Conservation (phyloP, 2,113 vertebrate genomes). For the Syngnathus typhle region DNA sequence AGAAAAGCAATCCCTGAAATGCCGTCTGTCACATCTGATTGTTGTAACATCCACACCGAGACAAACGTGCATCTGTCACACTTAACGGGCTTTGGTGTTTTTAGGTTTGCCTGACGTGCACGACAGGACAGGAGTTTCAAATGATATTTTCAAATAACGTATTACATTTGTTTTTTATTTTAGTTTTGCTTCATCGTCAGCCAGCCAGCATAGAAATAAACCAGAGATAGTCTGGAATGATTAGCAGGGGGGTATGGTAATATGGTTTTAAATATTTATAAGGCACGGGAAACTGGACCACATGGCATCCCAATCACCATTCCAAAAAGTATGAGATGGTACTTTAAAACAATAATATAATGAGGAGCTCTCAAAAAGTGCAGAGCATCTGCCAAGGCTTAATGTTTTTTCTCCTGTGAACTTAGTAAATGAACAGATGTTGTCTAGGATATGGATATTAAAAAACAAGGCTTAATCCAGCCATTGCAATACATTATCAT, state of each 20-base stretch:
- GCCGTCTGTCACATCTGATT: slow-evolving; percentile 35
- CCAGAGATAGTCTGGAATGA: slow-evolving; percentile 10
- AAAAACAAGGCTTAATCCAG: not conserved
- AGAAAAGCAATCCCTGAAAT: slow-evolving; percentile 19
- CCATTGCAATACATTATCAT: too few species aligned
- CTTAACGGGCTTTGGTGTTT: slow-evolving; percentile 4
- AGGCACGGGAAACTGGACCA: slow-evolving; percentile 29
- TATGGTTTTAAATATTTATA: slow-evolving; percentile 45
- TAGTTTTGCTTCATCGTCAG: slow-evolving; percentile 1
- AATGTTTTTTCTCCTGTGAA: not conserved
- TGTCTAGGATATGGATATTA: not conserved
- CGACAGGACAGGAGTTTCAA: not conserved
- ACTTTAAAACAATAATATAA: slow-evolving; percentile 10
- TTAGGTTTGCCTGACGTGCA: slow-evolving; percentile 3
- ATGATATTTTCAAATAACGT: not conserved
- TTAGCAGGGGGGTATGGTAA: slow-evolving; percentile 31
- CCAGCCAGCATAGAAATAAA: slow-evolving; percentile 11
- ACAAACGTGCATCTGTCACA: slow-evolving; percentile 32
- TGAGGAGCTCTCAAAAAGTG: not conserved
- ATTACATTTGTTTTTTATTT: not conserved
- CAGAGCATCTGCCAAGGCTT: not conserved
- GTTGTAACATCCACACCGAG: slow-evolving; percentile 27
- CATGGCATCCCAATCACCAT: not conserved
- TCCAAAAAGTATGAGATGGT: slow-evolving; percentile 29
- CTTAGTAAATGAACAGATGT: not conserved